A percentile compares a stretch with the other conserved stretches of the same genome.
These are phyloP conservation scores for Luffia ferchaultella DNA, from an alignment of 2,888 invertebrate species.

Conservation along the genomic window DNA sequence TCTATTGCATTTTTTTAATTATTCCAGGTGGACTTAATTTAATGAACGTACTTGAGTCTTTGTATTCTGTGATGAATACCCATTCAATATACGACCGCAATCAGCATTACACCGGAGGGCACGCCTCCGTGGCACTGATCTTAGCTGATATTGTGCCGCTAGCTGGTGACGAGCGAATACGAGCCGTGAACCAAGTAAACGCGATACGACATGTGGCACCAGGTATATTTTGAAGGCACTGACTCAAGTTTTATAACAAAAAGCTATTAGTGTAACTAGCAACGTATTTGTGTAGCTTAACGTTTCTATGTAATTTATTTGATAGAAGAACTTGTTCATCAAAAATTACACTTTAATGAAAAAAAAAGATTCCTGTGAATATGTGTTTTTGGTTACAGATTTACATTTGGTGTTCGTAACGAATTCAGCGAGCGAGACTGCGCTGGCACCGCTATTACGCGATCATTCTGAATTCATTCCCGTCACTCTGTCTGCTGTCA, in stretches of 20 bases:
- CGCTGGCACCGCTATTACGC: conserved; percentile 11
- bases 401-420: conserved; percentile 15
- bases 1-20: no score
- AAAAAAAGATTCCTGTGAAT: no score
- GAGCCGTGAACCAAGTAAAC: conserved; percentile 8
- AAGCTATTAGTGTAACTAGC: no score
- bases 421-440: conserved; percentile 11
- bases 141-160: conserved; percentile 14
- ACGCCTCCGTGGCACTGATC: conserved; percentile 14
- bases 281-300: no score
- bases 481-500: conserved; percentile 10
- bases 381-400: conserved; percentile 14
- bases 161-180: conserved; percentile 10
- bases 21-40: conserved; percentile 13
- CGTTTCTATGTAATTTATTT: no score
- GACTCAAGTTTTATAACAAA: no score
- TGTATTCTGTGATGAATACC: conserved; percentile 6
- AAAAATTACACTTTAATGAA: no score
- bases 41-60: conserved; percentile 10
- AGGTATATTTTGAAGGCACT: conserved; percentile 11
- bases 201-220: conserved; percentile 12
- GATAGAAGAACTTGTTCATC: no score
- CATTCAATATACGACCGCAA: conserved; percentile 5
- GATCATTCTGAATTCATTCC: conserved; percentile 13
- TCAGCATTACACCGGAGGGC: conserved; percentile 15